Evolutionary conservation across 1,140 invertebrate species (phyloP), one percentile per base, ranked within the genome.

Genomic region (Plodia interpunctella): DNA sequence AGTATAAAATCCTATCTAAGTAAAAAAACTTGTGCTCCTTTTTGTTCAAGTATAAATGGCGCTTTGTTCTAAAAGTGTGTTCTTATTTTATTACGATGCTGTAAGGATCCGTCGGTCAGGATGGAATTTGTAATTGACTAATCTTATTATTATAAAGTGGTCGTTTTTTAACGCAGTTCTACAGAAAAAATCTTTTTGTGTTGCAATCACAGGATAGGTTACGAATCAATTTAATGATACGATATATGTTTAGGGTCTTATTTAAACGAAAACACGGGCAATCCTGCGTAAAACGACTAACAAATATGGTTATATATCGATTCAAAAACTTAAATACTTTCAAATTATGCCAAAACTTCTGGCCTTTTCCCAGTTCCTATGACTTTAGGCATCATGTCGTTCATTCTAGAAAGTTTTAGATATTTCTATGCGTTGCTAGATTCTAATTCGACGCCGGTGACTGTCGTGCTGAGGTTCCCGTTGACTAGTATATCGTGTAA

Each of bases 401-500:
- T 9, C 1, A 11, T 35, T 15, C 38, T 44, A 44, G 13, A 44
- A 15, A 15, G 5, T 11, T 44, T n/a, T 17, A 44, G 50, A 38
- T 38, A n/a, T 51, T 11, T 56, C n/a, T 72, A 90, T 63, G 90
- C 90, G 49, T 89, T 90, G 66, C 90, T 90, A 13, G 87, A 90
- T 17, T 90, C 90, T 0, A 90, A 58, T 65, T 90, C 85, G 11
- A 88, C 90, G 2, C 90, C 90, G 11, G 81, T 82, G 66, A 90
- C 82, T 0, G 84, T 90, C 28, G 81, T 77, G 56, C 78, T 87
- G 21, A 90, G 83, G 59, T 63, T 80, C 0, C 87, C 86, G 28
- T 92, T 91, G 55, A 94, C 90, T 18, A 93, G 91, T 38, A 94
- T 93, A 13, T 93, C 92, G 79, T 93, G 94, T 20, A 94, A 69